Base-by-base conservation (phyloP, 2,113 vertebrate species). In the Epinephelus lanceolatus region DNA sequence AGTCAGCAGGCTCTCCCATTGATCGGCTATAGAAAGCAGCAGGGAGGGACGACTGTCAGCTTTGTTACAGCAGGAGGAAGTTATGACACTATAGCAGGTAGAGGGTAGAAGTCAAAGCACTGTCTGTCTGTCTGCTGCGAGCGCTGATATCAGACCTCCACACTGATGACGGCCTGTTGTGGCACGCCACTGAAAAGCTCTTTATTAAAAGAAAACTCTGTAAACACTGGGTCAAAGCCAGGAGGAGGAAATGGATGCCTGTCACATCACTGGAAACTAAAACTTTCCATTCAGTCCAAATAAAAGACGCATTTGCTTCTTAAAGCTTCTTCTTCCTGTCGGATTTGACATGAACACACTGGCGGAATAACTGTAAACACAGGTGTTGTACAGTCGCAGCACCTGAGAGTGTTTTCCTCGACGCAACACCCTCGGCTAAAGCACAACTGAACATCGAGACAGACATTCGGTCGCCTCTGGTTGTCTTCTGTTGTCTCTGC, bases 31-130 rank as follows among this genome's bases (percentile, higher is more conserved):
- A 84, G 83, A 84, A 73, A 71, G 85, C 79, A 68, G 78, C 27
- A 25, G 70, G 79, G 71, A 85, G 79, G 78, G 81, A 84, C 67
- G 7, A 37, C 87, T 71, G 68, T 59, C 59, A 23, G 86, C 81
- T 92, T 93, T 91, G 90, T 93, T 85, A 18, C 30, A 83, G 15
- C 88, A 82, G 87, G 91, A 89, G 79, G 81, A 89, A 81, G 86
- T 65, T 76, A 70, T 25, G 80, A 78, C 81, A 78, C 82, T 68
- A 75, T 75, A 69, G 71, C 87, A 94, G 89, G 89, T 88, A 80
- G 45, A 71, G 85, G 76, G 86, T 51, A n/a, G 19, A 84, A 86
- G 92, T 90, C 86, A 88, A 87, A 82, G 33, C 77, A 70, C 68
- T 19, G 12, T 73, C 68, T 77, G 83, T 82, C 66, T 74, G 75